Conservation (phyloP, 2,888 invertebrate genomes). For the Malacosoma neustria region DNA sequence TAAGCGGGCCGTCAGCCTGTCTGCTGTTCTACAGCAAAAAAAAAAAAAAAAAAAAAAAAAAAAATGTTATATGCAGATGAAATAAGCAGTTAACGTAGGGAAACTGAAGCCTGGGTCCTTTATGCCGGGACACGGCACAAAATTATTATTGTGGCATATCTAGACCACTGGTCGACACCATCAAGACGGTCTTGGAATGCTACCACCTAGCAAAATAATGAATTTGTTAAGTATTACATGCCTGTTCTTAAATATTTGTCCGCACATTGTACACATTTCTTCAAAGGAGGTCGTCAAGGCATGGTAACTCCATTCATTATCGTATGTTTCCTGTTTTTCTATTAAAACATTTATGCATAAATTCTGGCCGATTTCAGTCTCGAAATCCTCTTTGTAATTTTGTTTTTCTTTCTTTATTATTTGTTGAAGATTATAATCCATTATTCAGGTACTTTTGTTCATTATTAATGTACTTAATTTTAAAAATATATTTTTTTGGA, state of each 20-base stretch:
- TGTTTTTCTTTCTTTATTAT: not conserved
- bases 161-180: too few species aligned
- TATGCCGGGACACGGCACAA: too few species aligned
- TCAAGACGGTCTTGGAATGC: too few species aligned
- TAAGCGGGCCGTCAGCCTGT: too few species aligned
- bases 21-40: too few species aligned
- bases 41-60: too few species aligned
- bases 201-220: too few species aligned
- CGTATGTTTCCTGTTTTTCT: not conserved
- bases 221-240: not conserved
- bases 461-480: not conserved
- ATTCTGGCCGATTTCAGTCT: not conserved
- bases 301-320: not conserved
- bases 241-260: not conserved
- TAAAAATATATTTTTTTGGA: too few species aligned
- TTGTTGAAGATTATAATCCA: not conserved
- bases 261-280: not conserved
- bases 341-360: not conserved
- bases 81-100: too few species aligned
- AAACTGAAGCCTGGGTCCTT: too few species aligned
- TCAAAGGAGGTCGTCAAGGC: not conserved
- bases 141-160: too few species aligned
- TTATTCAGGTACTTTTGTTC: not conserved
- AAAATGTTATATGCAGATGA: too few species aligned
- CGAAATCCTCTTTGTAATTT: not conserved